A percentile compares a stretch with the other conserved stretches of the same genome.
Evolutionary conservation across 1,140 invertebrate genomes (phyloP).

Genomic region (Grapholita molesta): DNA sequence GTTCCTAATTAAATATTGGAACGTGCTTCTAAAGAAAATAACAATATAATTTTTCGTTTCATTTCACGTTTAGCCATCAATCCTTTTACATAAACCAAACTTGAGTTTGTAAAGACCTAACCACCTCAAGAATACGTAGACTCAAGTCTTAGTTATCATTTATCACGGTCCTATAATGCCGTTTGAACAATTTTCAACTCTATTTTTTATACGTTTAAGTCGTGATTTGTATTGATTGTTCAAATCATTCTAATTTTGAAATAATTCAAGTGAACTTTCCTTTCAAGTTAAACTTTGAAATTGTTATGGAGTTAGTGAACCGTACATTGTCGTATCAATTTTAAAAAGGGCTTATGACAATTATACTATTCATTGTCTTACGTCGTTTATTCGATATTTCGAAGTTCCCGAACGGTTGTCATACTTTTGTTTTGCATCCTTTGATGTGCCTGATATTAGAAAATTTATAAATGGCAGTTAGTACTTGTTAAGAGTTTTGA

Average conservation of each 20-base stretch:
- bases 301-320: neutral
- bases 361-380: neutral
- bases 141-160: too few relatives aligned
- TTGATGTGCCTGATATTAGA: neutral
- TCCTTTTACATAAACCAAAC: neutral
- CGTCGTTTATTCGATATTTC: neutral
- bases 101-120: neutral
- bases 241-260: neutral
- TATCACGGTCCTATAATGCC: too few relatives aligned
- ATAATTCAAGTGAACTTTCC: constrained; percentile 1
- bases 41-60: neutral
- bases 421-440: neutral
- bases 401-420: neutral
- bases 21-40: neutral
- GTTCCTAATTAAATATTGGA: neutral
- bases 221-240: neutral
- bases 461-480: neutral
- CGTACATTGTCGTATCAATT: neutral
- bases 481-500: neutral
- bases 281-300: constrained; percentile 2
- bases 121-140: neutral
- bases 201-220: neutral
- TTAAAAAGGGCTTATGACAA: neutral
- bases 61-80: neutral
- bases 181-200: neutral